Percentiles rank a stretch among this genome's conserved stretches.
Conservation (phyloP, 2,797 vertebrate species). For the Rhabdomys pumilio region DNA sequence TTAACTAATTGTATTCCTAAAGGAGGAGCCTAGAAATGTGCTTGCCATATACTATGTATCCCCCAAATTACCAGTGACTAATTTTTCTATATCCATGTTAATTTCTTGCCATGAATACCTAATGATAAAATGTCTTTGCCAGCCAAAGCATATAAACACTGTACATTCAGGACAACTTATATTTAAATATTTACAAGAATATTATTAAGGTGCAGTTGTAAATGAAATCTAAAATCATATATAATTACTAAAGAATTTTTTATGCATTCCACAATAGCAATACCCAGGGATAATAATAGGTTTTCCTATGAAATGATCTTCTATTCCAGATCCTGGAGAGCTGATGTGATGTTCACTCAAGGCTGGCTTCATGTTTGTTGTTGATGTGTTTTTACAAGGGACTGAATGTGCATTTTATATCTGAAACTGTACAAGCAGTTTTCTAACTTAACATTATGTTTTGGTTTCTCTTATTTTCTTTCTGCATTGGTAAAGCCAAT, state of each 20-base stretch:
- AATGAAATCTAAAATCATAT: constrained; percentile 31
- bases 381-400: not conserved
- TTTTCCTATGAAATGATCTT: not conserved
- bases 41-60: not conserved
- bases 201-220: not conserved
- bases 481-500: not conserved
- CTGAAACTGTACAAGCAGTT: not conserved
- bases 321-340: not conserved
- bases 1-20: not conserved
- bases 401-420: not conserved
- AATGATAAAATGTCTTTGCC: not conserved
- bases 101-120: not conserved
- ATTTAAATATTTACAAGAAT: not conserved
- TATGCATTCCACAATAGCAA: not conserved
- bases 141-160: not conserved
- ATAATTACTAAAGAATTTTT: constrained; percentile 26
- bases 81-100: not conserved
- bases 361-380: not conserved
- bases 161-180: not conserved
- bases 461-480: not conserved
- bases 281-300: not conserved
- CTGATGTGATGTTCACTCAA: not conserved
- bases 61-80: constrained; percentile 24
- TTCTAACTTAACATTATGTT: not conserved
- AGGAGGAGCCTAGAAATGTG: not conserved